Conservation (phyloP, 1,140 invertebrate genomes). For the Aphidius ervi region DNA sequence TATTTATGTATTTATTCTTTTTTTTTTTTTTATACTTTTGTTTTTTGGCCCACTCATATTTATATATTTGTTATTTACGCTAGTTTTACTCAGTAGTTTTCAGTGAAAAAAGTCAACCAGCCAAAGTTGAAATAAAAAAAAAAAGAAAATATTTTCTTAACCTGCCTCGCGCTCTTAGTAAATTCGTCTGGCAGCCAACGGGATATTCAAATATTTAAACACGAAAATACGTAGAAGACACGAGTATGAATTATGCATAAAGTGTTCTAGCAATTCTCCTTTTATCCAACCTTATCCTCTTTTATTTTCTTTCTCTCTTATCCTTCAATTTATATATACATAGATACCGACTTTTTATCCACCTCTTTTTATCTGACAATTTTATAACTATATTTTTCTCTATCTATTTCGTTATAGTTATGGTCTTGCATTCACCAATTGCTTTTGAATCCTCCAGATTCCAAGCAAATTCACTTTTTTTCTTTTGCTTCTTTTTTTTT, state of each 20-base stretch:
- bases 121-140: background rate
- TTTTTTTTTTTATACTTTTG: background rate
- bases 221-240: constrained; percentile 47
- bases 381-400: too few relatives aligned
- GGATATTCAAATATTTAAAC: constrained; percentile 53
- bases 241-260: constrained; percentile 48
- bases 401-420: too few relatives aligned
- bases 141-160: constrained; percentile 37
- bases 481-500: too few relatives aligned
- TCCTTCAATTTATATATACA: background rate
- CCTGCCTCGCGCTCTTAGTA: constrained; percentile 23
- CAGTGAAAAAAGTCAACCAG: background rate
- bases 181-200: constrained; percentile 29
- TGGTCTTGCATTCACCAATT: too few relatives aligned
- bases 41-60: background rate
- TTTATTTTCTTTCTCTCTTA: background rate
- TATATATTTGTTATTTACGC: background rate
- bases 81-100: background rate
- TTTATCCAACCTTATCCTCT: constrained; percentile 2
- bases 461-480: too few relatives aligned
- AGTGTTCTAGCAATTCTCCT: constrained; percentile 29
- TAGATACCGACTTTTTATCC: too few relatives aligned
- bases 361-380: background rate
- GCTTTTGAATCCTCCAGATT: too few relatives aligned
- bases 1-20: background rate